A percentile compares a stretch with the other conserved stretches of the same genome.
These are phyloP conservation scores for Procavia capensis DNA, from an alignment of 2,113 vertebrate species.

Conservation along the genomic window DNA sequence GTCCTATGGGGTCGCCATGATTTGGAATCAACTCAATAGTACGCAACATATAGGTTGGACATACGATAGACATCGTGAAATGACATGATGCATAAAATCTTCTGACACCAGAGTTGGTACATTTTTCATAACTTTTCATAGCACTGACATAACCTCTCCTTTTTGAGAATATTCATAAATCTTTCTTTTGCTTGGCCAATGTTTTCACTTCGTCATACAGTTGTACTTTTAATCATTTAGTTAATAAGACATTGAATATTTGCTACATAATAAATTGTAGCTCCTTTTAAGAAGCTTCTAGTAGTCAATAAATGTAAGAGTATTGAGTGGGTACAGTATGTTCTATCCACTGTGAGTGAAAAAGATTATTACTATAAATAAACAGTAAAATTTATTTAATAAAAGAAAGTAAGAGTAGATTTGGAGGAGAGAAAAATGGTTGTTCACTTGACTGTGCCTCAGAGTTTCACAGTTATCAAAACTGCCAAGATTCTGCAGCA, in stretches of 20 bases:
- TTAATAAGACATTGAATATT: background rate
- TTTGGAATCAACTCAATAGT: too few relatives aligned
- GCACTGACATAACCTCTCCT: background rate
- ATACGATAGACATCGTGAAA: background rate
- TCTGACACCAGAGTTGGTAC: background rate
- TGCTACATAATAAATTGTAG: background rate
- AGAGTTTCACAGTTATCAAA: background rate
- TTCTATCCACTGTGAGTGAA: background rate
- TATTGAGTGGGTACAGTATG: background rate
- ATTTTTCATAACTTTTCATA: constrained; percentile 23
- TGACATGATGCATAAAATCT: background rate
- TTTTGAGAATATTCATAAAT: background rate
- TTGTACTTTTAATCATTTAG: background rate
- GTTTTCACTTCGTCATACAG: background rate
- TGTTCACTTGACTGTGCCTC: background rate
- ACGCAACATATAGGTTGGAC: too few relatives aligned
- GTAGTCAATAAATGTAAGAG: background rate
- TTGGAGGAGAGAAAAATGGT: background rate
- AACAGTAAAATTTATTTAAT: background rate
- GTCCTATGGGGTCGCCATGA: too few relatives aligned
- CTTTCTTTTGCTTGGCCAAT: background rate
- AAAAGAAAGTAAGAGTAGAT: background rate
- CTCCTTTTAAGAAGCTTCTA: background rate
- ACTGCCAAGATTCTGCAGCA: background rate
- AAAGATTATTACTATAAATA: background rate